phyloP scores from a whole-genome alignment of 1,140 invertebrate genomes.

The Gryllus bimaculatus region DNA sequence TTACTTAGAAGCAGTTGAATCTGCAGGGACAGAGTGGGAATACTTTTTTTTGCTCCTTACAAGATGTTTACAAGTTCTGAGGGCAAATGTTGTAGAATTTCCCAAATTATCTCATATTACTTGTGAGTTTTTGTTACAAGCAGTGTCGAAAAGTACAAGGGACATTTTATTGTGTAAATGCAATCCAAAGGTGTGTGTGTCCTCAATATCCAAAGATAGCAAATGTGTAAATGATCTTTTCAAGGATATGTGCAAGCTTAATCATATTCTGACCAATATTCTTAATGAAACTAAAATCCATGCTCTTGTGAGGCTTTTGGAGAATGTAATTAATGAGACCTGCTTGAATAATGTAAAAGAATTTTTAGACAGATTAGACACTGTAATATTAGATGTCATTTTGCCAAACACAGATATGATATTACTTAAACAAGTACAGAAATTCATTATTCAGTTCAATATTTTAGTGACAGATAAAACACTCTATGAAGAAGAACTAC shows the following conservation, averaged over 20 bases:
- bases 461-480: not conserved
- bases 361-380: not conserved
- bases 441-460: not conserved
- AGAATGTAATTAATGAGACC: not conserved
- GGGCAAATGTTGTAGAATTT: not conserved
- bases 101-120: not conserved
- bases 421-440: not conserved
- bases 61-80: constrained; percentile 7
- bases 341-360: not conserved
- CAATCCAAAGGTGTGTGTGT: not conserved
- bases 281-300: not conserved
- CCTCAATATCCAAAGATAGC: not conserved
- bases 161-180: not conserved
- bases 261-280: not conserved
- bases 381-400: not conserved
- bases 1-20: not conserved
- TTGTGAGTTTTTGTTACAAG: not conserved
- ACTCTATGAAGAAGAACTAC: not conserved
- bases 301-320: not conserved
- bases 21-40: not conserved
- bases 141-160: not conserved
- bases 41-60: not conserved
- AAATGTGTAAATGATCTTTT: not conserved
- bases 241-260: not conserved
- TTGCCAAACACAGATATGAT: not conserved